Evolutionary conservation across 1,140 invertebrate genomes (phyloP).

Genomic region (Caenorhabditis remanei): DNA sequence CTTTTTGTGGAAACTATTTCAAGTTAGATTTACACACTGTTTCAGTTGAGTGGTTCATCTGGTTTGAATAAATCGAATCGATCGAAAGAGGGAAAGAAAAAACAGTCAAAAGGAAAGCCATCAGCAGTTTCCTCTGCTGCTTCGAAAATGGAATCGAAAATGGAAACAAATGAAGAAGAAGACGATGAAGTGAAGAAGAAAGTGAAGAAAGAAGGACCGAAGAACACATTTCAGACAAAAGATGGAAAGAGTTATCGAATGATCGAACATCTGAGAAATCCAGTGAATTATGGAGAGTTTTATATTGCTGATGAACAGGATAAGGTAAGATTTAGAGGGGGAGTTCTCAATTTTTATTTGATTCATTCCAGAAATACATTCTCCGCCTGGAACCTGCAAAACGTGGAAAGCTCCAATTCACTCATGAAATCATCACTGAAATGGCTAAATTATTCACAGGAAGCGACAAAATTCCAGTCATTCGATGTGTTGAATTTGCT

Average conservation of each 20-base stretch:
- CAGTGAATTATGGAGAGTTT: not conserved
- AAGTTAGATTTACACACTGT: too few species aligned
- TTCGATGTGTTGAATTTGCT: not conserved
- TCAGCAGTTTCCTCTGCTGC: not conserved
- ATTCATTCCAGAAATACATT: conserved; percentile 13
- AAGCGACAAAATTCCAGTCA: not conserved
- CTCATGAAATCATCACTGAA: not conserved
- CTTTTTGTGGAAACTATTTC: too few species aligned
- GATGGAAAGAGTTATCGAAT: not conserved
- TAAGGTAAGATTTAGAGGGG: not conserved
- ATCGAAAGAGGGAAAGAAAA: not conserved
- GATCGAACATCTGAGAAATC: not conserved
- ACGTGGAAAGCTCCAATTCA: not conserved
- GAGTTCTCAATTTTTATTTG: not conserved
- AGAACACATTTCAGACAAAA: not conserved
- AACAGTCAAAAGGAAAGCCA: not conserved
- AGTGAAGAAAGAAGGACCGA: not conserved
- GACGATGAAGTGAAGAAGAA: not conserved
- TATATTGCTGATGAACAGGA: not conserved
- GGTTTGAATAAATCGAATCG: too few species aligned
- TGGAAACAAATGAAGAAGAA: not conserved
- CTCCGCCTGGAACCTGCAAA: not conserved
- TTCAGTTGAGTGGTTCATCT: too few species aligned
- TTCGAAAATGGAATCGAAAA: not conserved
- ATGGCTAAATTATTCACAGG: not conserved